phyloP scores from a whole-genome alignment of 2,797 vertebrate genomes.

The Bovichtus variegatus region DNA sequence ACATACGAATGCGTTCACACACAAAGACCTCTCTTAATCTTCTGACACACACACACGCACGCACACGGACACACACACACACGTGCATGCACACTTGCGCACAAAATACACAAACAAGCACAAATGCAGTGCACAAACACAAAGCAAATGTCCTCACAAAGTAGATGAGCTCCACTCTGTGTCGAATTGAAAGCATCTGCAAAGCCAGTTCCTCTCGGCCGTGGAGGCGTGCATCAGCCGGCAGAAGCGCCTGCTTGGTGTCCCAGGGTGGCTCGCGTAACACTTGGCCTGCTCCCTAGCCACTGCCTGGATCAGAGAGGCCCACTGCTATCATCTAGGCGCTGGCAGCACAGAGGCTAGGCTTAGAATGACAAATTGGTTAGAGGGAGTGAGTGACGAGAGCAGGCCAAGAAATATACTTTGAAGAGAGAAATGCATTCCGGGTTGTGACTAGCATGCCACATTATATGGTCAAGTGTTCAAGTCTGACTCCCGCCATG shows the following conservation, averaged over 20 bases:
- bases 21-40: conserved; percentile 60
- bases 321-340: conserved; percentile 85
- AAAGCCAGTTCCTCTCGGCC: conserved; percentile 83
- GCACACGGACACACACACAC: conserved; percentile 40
- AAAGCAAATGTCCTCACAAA: conserved; percentile 75
- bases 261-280: conserved; percentile 83
- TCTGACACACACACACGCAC: conserved; percentile 40
- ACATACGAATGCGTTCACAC: conserved; percentile 2
- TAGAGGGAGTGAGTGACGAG: conserved; percentile 81
- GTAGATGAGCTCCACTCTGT: conserved; percentile 83
- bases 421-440: conserved; percentile 83
- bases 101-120: conserved; percentile 51
- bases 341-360: conserved; percentile 80
- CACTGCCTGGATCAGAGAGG: conserved; percentile 87
- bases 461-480: conserved; percentile 84
- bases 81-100: conserved; percentile 25
- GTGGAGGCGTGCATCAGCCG: conserved; percentile 83
- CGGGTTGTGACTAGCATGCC: conserved; percentile 77
- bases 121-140: conserved; percentile 59
- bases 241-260: conserved; percentile 80
- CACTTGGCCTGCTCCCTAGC: conserved; percentile 88
- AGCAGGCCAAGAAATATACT: conserved; percentile 85
- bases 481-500: conserved; percentile 70
- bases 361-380: conserved; percentile 90
- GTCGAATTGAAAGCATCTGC: conserved; percentile 82